Conservation (phyloP, 2,888 invertebrate species). For the Macaria liturata region DNA sequence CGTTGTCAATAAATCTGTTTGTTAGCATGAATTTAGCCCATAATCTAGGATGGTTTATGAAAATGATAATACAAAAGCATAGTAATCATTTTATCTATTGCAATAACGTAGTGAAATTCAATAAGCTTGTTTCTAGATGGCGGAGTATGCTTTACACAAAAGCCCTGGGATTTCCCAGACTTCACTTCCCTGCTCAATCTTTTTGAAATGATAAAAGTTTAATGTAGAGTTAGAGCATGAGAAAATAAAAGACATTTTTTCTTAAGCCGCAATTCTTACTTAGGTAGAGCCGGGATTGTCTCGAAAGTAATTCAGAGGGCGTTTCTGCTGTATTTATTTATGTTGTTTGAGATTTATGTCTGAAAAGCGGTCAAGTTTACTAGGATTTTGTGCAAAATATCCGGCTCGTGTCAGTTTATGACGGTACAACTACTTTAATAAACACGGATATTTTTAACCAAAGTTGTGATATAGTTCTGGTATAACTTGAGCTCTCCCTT, state of each 20-base stretch:
- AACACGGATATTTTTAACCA: neutral
- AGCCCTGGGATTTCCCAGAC: slow-evolving; percentile 34
- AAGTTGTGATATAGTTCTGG: neutral
- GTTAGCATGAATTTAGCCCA: no score
- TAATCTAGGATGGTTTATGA: no score
- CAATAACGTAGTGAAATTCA: no score
- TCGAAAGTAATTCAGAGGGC: slow-evolving; percentile 14
- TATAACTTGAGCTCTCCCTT: slow-evolving; percentile 1
- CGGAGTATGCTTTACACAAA: slow-evolving; percentile 12
- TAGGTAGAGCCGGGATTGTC: slow-evolving; percentile 17
- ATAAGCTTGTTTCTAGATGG: no score
- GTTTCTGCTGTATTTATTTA: slow-evolving; percentile 11
- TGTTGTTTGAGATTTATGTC: slow-evolving; percentile 13
- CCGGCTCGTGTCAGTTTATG: slow-evolving; percentile 2
- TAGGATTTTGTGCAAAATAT: slow-evolving; percentile 1
- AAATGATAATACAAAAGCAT: no score
- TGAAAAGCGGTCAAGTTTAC: slow-evolving; percentile 11
- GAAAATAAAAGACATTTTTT: slow-evolving; percentile 15
- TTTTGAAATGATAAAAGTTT: slow-evolving; percentile 43
- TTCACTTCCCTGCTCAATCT: slow-evolving; percentile 40
- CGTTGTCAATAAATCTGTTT: no score
- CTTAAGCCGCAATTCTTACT: slow-evolving; percentile 15
- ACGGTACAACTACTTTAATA: slow-evolving; percentile 2
- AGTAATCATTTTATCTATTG: no score
- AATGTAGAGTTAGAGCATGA: slow-evolving; percentile 30